Base-by-base conservation (phyloP, 2,113 vertebrate genomes). In the Melanotaenia duboulayi region DNA sequence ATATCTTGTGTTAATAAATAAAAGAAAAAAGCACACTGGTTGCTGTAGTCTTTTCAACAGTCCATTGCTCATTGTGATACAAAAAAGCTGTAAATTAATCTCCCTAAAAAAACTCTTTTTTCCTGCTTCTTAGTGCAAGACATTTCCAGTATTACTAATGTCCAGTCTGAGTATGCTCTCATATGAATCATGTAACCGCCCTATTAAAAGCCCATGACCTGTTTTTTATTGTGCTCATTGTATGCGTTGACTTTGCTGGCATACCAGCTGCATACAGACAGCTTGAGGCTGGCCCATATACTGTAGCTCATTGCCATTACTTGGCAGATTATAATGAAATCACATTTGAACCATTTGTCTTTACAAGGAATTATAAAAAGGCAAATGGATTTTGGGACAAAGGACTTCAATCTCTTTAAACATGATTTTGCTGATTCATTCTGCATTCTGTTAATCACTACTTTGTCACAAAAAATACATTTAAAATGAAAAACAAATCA, bases 301-400 rank as follows among this genome's bases (percentile, higher is more conserved):
- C 23, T 19, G 20, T n/a, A 59, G 52, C 11, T 76, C 78, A 79
- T 81, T 83, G 51, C 61, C 69, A 82, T 83, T 74, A 82, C 71
- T 54, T 75, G 55, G 25, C 55, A 80, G 78, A 87, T 87, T 78
- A 83, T 39, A 49, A 76, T 73, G 59, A 78, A 76, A 68, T 74
- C 32, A 48, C 56, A 59, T 61, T 54, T 42, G 39, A 70, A 65
- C 22, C 25, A 50, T 58, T 86, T 73, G 32, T 81, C 84, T 58
- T 32, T 71, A 32, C 8, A 40, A 0, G 70, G 32, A 60, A 62
- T 74, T 56, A 50, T 58, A 85, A 84, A 74, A 67, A 71, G 49
- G 78, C 51, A 74, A 80, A 85, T 70, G 60, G 67, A 57, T 86
- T 44, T 40, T 1, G 4, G 39, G 48, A 39, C 55, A 44, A 32